phyloP scores from a whole-genome alignment of 2,113 vertebrate genomes.

The Axis porcinus region DNA sequence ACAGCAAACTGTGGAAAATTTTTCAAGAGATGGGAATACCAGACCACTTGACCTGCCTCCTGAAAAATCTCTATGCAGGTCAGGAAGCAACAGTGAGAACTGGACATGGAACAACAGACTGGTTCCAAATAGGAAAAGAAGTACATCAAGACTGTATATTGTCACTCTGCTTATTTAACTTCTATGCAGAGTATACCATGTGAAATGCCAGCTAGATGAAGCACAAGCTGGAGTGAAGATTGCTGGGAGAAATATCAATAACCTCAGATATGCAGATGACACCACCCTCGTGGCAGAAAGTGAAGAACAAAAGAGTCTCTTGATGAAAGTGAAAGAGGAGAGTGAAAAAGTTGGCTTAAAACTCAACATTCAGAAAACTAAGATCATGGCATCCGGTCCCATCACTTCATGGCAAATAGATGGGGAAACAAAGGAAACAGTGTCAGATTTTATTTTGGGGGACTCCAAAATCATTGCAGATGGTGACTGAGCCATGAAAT shows the following conservation, averaged over 20 bases:
- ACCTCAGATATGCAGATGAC: background rate
- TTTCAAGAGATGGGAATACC: background rate
- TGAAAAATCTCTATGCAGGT: background rate
- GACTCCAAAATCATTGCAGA: background rate
- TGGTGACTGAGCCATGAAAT: background rate
- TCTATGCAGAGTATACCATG: background rate
- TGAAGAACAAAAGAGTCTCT: background rate
- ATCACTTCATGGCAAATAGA: background rate
- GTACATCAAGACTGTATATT: background rate
- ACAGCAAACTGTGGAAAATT: background rate
- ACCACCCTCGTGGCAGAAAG: background rate
- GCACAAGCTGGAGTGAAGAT: background rate
- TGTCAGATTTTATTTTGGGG: background rate
- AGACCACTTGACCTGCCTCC: background rate
- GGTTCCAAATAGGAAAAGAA: background rate
- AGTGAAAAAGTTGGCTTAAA: background rate
- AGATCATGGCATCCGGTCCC: background rate
- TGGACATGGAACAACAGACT: background rate
- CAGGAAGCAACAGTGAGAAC: background rate
- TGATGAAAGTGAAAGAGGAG: background rate
- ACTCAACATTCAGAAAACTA: background rate
- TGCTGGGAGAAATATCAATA: background rate
- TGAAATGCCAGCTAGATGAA: background rate
- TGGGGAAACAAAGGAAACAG: background rate
- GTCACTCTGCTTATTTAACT: background rate